These are phyloP conservation scores for Ivindomyrus marchei DNA, from an alignment of 2,113 vertebrate genomes.

Conservation along the genomic window DNA sequence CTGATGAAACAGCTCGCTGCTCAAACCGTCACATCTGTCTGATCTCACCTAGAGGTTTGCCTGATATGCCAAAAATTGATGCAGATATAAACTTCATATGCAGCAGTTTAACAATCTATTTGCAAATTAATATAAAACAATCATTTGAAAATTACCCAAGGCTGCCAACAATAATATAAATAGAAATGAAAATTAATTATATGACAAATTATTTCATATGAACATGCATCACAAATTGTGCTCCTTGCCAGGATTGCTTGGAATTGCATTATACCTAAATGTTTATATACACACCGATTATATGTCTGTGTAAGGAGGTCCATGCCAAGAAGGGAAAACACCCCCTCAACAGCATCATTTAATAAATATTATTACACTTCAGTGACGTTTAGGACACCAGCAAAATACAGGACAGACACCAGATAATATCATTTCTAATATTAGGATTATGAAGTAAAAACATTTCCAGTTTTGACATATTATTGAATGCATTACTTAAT, in stretches of 20 bases:
- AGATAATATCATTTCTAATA: background rate
- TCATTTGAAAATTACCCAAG: background rate
- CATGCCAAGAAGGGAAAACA: background rate
- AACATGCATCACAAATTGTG: background rate
- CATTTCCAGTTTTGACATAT: background rate
- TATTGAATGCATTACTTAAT: background rate
- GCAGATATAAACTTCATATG: background rate
- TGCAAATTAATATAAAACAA: background rate
- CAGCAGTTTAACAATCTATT: background rate
- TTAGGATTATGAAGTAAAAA: background rate
- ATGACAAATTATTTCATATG: background rate
- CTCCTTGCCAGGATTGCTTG: background rate
- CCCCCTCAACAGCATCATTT: background rate
- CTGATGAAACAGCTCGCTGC: background rate
- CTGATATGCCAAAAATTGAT: background rate
- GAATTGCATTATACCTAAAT: background rate
- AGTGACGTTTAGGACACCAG: background rate
- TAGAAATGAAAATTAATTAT: background rate
- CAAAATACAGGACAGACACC: background rate
- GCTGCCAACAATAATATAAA: background rate
- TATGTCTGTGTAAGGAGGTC: background rate
- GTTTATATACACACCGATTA: background rate
- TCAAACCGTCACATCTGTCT: background rate
- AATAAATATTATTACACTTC: background rate
- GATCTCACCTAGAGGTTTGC: background rate